Evolutionary conservation across 2,113 vertebrate species (phyloP), one percentile per base, ranked within the genome.

Genomic region (Pachypanchax playfairii): DNA sequence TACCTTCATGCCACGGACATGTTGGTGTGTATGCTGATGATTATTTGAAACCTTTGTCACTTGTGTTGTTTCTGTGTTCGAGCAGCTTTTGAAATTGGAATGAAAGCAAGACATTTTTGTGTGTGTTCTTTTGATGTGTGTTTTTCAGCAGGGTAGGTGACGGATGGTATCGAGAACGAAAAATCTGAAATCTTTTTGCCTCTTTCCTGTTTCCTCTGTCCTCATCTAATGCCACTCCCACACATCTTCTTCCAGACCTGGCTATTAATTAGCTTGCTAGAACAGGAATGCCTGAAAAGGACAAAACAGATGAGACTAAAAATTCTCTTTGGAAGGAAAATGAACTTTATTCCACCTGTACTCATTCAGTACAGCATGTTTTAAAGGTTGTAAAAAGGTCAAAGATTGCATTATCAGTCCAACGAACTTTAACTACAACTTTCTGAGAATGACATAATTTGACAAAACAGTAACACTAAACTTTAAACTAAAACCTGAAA

Each of bases 1-100:
- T 99, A 99, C 86, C 93, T 99, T 64, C 94, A 92, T 0, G 96
- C 96, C 55, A 99, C 97, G 0, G 96, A 99, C 79, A 98, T 98
- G 96, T 92, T 99, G 96, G 96, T 98, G 83, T 93, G 95, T 85
- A 13, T 8, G 39, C 3, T 2, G 13, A 57, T 20, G 50, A 22
- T 21, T n/a, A 8, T 3, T 41, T 65, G 38, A 39, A 22, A 7
- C 48, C 0, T 14, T 52, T 17, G 4, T 35, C 24, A 36, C 26
- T 14, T 50, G 12, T 59, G 1, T 18, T 28, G 17, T 55, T 6
- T 33, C 4, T 33, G 31, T 11, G 12, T 33, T 4, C 2, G 7
- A 33, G 11, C 3, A 18, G 17, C n/a, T 42, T 42, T n/a, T 18
- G 3, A 24, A 5, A 24, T 25, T 5, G 12, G n/a, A 5, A 10